Percentiles rank a stretch among this genome's conserved stretches.
Conservation (phyloP, 2,113 vertebrate species). For the Psammodynastes pulverulentus region DNA sequence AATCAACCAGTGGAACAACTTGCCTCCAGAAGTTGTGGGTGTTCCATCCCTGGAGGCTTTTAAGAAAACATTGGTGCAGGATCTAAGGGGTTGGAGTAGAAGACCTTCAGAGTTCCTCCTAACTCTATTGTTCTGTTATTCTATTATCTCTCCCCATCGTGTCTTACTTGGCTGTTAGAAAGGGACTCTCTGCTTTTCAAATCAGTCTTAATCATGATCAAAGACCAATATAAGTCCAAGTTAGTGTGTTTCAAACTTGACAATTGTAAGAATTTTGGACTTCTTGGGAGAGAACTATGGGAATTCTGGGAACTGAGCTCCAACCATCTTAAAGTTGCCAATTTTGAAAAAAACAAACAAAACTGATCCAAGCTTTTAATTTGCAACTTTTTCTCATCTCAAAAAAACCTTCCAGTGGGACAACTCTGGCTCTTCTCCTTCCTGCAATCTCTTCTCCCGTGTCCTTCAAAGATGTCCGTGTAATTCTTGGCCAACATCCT, state of each 20-base stretch:
- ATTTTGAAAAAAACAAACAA: neutral
- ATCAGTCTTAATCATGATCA: neutral
- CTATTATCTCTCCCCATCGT: neutral
- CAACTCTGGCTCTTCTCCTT: neutral
- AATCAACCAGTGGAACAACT: neutral
- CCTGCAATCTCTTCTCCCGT: neutral
- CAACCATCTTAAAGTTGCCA: neutral
- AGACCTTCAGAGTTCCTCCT: neutral
- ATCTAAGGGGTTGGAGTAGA: neutral
- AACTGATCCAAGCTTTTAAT: neutral
- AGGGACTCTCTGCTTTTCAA: neutral
- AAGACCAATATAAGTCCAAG: neutral
- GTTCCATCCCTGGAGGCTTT: neutral
- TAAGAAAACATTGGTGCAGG: neutral
- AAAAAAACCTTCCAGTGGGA: neutral
- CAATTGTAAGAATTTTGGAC: neutral
- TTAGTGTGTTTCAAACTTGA: neutral
- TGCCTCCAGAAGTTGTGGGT: neutral
- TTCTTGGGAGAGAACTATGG: neutral
- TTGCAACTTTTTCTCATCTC: neutral
- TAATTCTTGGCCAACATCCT: slow-evolving; percentile 30
- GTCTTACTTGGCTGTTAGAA: neutral
- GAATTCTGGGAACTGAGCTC: neutral
- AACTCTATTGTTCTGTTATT: neutral
- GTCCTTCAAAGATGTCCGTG: neutral